Evolutionary conservation across 64 coral and sea anemone genomes (phyloP), one percentile per base, ranked within the genome.

Genomic region (Stylophora pistillata): DNA sequence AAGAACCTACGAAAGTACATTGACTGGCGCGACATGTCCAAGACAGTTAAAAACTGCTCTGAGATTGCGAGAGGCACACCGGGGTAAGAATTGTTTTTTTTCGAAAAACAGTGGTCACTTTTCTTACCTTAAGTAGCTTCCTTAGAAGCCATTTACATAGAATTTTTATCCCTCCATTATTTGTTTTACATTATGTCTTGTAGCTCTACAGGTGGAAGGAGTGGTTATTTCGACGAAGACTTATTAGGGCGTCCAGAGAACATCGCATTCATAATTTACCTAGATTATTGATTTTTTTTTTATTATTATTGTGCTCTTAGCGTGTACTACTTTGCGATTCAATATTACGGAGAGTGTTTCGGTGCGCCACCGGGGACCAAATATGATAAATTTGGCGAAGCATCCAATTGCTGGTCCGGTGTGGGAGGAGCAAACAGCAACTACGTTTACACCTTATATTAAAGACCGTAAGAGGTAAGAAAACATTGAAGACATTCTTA

Each of bases 21-120:
- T 33, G 74, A 86, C 53, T 92, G 82, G 90, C 14, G 52, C 31
- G 82, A 92, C 21, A 86, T 86, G 73, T 77, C 83, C 7, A 86
- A 54, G 16, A 86, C 31, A 31, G 58, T 86, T 10, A 60, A 92
- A 3, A 91, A 74, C 10, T 92, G 90, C 58, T 61, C 82, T 18
- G 26, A 71, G 15, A 60, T 77, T 56, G 71, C 90, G 16, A 87
- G 53, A 53, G 15, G 33, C 16, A 41, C 31, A 23, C 29, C 60
- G 66, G 16, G 69, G 80, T 53, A 84, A 15, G 13, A 5, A 30
- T 1, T n/a, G n/a, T n/a, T n/a, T n/a, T n/a, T n/a, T 2, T 58
- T 28, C 15, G 71, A 3, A 6, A 47, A 47, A 47, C 3, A 4
- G 63, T 66, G 20, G 0, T 23, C 21, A 10, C 18, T 64, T 64